A percentile compares a stretch with the other conserved stretches of the same genome.
These are phyloP conservation scores for Eubasilissa splendida DNA, from an alignment of 2,888 invertebrate genomes.

Conservation along the genomic window DNA sequence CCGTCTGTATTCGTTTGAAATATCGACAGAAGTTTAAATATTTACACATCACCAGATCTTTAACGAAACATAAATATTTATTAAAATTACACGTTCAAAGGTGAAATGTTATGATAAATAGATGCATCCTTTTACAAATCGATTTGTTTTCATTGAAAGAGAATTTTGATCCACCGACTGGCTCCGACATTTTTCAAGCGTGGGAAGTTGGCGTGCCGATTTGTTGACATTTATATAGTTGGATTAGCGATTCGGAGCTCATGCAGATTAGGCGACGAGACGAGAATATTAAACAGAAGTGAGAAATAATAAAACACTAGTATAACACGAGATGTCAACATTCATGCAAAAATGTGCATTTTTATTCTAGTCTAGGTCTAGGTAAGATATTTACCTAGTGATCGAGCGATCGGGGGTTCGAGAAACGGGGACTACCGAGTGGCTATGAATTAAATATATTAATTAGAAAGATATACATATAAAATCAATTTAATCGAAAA, in stretches of 20 bases:
- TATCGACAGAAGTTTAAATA: slow-evolving; percentile 26
- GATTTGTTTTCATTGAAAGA: slow-evolving; percentile 7
- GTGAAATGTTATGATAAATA: slow-evolving; percentile 21
- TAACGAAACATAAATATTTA: slow-evolving; percentile 21
- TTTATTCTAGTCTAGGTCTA: too few species aligned
- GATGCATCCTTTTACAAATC: neutral
- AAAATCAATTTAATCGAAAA: too few species aligned
- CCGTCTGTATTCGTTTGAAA: slow-evolving; percentile 23
- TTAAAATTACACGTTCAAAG: neutral
- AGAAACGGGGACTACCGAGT: neutral
- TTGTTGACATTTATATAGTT: slow-evolving; percentile 5
- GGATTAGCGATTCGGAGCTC: slow-evolving; percentile 20
- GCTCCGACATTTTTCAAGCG: neutral
- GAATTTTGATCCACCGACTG: neutral
- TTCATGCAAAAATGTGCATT: too few species aligned
- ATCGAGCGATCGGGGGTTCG: too few species aligned
- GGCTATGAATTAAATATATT: neutral
- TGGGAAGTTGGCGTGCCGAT: slow-evolving; percentile 14
- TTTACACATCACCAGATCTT: slow-evolving; percentile 22
- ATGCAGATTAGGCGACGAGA: neutral
- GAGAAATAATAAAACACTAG: neutral
- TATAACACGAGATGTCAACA: neutral
- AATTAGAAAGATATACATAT: too few species aligned
- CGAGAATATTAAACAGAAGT: neutral
- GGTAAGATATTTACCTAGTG: too few species aligned